Conservation (phyloP, 2,797 vertebrate species). For the Enteromius fasciolatus region DNA sequence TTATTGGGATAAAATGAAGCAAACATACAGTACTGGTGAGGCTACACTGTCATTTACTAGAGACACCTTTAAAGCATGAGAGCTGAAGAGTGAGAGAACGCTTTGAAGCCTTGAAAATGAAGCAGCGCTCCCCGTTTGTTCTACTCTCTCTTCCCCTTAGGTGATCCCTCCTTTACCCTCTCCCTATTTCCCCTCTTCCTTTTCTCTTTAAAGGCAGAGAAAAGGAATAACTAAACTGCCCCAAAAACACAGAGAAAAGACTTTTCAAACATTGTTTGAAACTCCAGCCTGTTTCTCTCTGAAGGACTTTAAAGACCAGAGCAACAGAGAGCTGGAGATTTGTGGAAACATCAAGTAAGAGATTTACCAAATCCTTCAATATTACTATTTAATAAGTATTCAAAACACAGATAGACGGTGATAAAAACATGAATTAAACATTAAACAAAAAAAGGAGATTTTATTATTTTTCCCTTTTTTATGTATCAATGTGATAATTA, state of each 20-base stretch:
- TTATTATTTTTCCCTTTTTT: constrained; percentile 9
- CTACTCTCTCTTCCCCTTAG: constrained; percentile 54
- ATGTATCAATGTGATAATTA: background rate
- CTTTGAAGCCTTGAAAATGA: constrained; percentile 62
- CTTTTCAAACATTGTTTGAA: constrained; percentile 41
- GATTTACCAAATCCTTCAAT: constrained; percentile 16
- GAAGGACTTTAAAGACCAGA: constrained; percentile 24
- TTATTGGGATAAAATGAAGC: constrained; percentile 26
- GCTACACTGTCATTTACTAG: constrained; percentile 18
- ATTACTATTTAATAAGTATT: constrained; percentile 2
- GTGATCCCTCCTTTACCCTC: constrained; percentile 58
- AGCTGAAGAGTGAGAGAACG: constrained; percentile 10
- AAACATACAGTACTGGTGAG: constrained; percentile 21
- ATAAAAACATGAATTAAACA: constrained; percentile 23
- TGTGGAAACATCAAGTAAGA: constrained; percentile 18
- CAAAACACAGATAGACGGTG: background rate
- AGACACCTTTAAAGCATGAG: constrained; percentile 32
- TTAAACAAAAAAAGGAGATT: background rate
- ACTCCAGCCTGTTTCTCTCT: constrained; percentile 26
- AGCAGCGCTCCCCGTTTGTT: constrained; percentile 49
- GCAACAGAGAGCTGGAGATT: constrained; percentile 15
- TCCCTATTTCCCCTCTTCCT: constrained; percentile 55
- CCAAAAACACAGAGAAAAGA: constrained; percentile 27
- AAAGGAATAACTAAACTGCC: constrained; percentile 50
- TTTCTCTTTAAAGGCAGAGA: constrained; percentile 60